Conservation (phyloP, 1,140 invertebrate genomes). For the Drosophila santomea region DNA sequence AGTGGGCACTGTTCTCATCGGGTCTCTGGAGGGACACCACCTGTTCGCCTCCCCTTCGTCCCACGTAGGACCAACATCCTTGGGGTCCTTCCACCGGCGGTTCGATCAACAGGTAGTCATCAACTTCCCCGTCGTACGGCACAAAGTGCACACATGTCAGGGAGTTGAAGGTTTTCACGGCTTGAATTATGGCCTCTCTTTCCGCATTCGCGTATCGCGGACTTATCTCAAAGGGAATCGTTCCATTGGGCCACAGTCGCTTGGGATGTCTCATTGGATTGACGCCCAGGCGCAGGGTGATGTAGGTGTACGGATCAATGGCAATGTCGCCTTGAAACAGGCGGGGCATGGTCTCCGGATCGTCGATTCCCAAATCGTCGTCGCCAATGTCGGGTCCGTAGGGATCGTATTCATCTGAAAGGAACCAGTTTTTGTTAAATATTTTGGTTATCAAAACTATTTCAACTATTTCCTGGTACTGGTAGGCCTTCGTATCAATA, state of each 20-base stretch:
- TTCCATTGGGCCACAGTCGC: constrained; percentile 89
- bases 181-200: constrained; percentile 86
- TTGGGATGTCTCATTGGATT: constrained; percentile 86
- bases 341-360: constrained; percentile 89
- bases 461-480: too few relatives aligned
- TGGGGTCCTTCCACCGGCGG: constrained; percentile 88
- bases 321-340: constrained; percentile 90
- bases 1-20: constrained; percentile 87
- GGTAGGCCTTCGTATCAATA: too few relatives aligned
- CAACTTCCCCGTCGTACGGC: constrained; percentile 87
- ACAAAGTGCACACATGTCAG: constrained; percentile 90
- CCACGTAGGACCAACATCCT: constrained; percentile 94
- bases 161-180: constrained; percentile 89
- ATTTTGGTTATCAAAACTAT: not conserved
- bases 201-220: constrained; percentile 86
- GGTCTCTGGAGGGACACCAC: constrained; percentile 85
- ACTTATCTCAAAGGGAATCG: constrained; percentile 90
- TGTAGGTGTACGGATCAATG: constrained; percentile 85
- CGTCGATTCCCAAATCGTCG: constrained; percentile 83
- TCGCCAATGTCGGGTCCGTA: constrained; percentile 66
- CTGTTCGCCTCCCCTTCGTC: constrained; percentile 87
- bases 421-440: not conserved
- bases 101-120: constrained; percentile 90
- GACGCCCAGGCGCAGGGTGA: constrained; percentile 88
- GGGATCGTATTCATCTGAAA: constrained; percentile 67